Evolutionary conservation across 2,888 invertebrate species (phyloP).

Genomic region (Xanthorhoe spadicearia): DNA sequence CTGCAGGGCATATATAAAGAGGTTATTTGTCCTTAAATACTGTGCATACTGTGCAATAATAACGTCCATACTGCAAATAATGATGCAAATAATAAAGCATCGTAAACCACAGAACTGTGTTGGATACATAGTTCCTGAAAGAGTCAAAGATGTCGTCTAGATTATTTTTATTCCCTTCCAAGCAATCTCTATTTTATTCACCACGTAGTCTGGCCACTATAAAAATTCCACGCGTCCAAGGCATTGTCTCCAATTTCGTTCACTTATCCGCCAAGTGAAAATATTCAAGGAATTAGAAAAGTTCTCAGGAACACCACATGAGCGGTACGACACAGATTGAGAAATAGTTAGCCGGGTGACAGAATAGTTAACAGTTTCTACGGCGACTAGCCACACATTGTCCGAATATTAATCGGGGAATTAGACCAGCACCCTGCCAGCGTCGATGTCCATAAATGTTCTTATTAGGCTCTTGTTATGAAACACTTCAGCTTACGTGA

Average conservation of each 20-base stretch:
- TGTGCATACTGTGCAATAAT: not conserved
- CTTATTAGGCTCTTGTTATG: slow-evolving; percentile 63
- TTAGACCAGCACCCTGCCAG: slow-evolving; percentile 63
- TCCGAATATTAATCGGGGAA: slow-evolving; percentile 78
- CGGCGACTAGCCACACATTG: slow-evolving; percentile 59
- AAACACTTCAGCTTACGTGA: slow-evolving; percentile 61
- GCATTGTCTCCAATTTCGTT: slow-evolving; percentile 67
- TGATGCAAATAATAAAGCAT: slow-evolving; percentile 4
- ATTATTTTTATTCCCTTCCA: slow-evolving; percentile 24
- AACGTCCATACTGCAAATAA: no score
- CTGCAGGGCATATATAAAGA: not conserved
- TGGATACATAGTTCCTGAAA: slow-evolving; percentile 7
- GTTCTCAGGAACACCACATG: slow-evolving; percentile 61
- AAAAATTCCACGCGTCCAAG: slow-evolving; percentile 65
- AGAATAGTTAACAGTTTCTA: slow-evolving; percentile 59
- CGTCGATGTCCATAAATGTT: slow-evolving; percentile 69
- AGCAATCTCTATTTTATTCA: slow-evolving; percentile 63
- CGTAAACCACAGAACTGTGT: slow-evolving; percentile 6
- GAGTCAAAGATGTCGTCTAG: slow-evolving; percentile 18
- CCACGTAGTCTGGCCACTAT: slow-evolving; percentile 58
- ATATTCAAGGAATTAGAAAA: slow-evolving; percentile 69
- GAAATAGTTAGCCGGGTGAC: slow-evolving; percentile 50
- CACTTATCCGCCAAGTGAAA: slow-evolving; percentile 63
- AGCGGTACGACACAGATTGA: slow-evolving; percentile 61
- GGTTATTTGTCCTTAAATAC: no score